Base-by-base conservation (phyloP, 2,113 vertebrate genomes). In the Noturus placidus region DNA sequence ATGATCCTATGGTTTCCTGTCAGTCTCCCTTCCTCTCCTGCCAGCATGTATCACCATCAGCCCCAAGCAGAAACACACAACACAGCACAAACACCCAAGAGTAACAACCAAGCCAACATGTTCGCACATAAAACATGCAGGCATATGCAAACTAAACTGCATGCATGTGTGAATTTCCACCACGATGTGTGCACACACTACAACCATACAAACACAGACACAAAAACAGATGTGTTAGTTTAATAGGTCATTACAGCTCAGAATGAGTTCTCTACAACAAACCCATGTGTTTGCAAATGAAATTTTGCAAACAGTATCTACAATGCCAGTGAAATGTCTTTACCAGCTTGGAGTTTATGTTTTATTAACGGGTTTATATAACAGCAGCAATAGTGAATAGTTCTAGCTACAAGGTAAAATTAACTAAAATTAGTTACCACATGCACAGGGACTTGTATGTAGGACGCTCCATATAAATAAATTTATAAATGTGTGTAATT, bases 21-120 rank as follows among this genome's bases (percentile, higher is more conserved):
- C 85, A 83, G 76, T 89, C 89, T 87, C 72, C 33, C 63, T 61
- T 70, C 54, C 65, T 52, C 22, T 79, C 67, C 56, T 89, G 88
- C 86, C 89, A 90, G 50, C 74, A 50, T 20, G 25, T 65, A 90
- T 90, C 79, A 88, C 63, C 56, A 27, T 90, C 90, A 90, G 30
- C 87, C 86, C 77, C 52, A n/a, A 69, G 81, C 85, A 42, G 59
- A 57, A 83, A 74, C 38, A 78, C 46, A 27, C 76, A 88, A 17
- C 13, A 15, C 42, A 38, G 11, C 52, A 76, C 83, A 88, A 22
- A 38, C 25, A 84, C 52, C 14, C 81, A 61, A 85, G 61, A 38
- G 25, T 82, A 72, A 30, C 86, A 82, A 72, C 50, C 17, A 59
- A 14, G 33, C 35, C 17, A 65, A 35, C 61, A 85, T 10, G 4